Percentiles rank a stretch among this genome's conserved stretches.
These are phyloP conservation scores for Takifugu flavidus DNA, from an alignment of 2,113 vertebrate species.

Conservation along the genomic window DNA sequence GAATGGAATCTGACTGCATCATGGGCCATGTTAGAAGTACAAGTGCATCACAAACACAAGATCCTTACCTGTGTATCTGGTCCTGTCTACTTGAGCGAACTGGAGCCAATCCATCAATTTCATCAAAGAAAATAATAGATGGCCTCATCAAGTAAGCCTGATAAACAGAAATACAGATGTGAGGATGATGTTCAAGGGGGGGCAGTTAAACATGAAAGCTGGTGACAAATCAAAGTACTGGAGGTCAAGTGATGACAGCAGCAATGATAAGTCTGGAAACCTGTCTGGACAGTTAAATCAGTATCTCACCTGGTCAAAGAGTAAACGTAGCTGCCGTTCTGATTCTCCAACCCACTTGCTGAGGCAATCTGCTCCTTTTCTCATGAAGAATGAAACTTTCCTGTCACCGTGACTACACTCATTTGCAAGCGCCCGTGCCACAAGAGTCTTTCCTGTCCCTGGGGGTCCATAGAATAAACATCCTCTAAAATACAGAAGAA, in stretches of 20 bases:
- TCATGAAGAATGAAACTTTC: constrained; percentile 98
- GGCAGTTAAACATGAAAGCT: no score
- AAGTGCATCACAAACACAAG: no score
- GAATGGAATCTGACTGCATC: no score
- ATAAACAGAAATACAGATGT: not conserved
- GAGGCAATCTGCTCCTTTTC: constrained; percentile 98
- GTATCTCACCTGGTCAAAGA: constrained; percentile 93
- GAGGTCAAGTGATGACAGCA: not conserved
- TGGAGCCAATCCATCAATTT: constrained; percentile 98
- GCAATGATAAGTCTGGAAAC: not conserved
- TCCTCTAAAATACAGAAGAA: constrained; percentile 75
- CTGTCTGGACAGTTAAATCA: not conserved
- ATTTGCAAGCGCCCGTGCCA: constrained; percentile 95
- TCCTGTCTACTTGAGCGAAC: constrained; percentile 98
- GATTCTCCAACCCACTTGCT: constrained; percentile 99
- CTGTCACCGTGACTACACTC: constrained; percentile 97
- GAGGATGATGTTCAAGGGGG: not conserved
- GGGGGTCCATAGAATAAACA: constrained; percentile 98
- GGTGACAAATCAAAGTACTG: not conserved
- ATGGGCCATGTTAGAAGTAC: no score
- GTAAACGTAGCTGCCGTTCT: constrained; percentile 94
- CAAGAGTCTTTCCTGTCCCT: constrained; percentile 97
- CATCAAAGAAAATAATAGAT: constrained; percentile 99
- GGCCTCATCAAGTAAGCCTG: constrained; percentile 99
- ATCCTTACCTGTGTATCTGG: constrained; percentile 94